Percentiles rank a stretch among this genome's conserved stretches.
Conservation (phyloP, 2,113 vertebrate genomes). For the Percopsis transmontana region DNA sequence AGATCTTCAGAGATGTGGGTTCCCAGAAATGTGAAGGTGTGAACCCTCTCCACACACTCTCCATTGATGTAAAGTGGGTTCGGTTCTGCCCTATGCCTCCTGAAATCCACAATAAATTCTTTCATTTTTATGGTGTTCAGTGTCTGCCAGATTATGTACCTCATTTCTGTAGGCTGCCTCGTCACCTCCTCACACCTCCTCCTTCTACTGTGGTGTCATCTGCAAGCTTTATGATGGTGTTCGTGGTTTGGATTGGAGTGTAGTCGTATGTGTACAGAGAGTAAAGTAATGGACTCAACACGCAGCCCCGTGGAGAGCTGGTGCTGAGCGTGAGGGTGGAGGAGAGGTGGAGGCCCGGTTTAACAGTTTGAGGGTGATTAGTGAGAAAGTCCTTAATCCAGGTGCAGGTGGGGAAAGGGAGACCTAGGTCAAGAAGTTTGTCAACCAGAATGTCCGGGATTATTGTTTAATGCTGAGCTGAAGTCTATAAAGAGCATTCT, state of each 20-base stretch:
- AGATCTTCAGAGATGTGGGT: not conserved
- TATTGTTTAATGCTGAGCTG: too few relatives aligned
- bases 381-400: too few relatives aligned
- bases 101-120: too few relatives aligned
- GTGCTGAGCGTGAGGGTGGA: conserved; percentile 8
- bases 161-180: conserved; percentile 4
- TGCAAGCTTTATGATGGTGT: conserved; percentile 3
- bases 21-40: conserved; percentile 7
- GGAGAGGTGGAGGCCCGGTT: not conserved
- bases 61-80: not conserved
- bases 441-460: too few relatives aligned
- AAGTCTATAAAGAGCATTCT: too few relatives aligned
- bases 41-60: conserved; percentile 6
- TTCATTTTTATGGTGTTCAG: conserved; percentile 2
- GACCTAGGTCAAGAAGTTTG: too few relatives aligned
- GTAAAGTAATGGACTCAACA: not conserved
- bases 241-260: not conserved
- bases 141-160: not conserved
- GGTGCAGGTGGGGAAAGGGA: too few relatives aligned
- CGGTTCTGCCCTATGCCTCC: not conserved
- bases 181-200: not conserved
- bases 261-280: conserved; percentile 12
- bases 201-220: conserved; percentile 7
- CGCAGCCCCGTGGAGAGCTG: not conserved
- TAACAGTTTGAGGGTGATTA: not conserved